Evolutionary conservation across 1,140 invertebrate genomes (phyloP).

Genomic region (Sycophila sp.): DNA sequence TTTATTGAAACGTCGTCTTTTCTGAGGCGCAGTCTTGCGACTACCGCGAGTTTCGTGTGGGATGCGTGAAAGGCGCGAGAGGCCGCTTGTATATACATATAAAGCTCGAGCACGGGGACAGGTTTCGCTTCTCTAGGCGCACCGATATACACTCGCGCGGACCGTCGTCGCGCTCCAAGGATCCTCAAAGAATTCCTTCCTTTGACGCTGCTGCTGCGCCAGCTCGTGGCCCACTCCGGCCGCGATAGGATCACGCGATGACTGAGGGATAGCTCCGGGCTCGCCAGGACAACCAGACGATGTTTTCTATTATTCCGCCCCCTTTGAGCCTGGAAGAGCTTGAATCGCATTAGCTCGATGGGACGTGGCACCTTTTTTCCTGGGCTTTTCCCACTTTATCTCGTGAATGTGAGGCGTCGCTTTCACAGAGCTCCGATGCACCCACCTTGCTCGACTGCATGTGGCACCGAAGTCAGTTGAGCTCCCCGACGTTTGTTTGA

Average conservation of each 20-base stretch:
- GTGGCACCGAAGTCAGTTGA: no score
- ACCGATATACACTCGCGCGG: no score
- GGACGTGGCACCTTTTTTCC: no score
- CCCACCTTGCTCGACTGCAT: no score
- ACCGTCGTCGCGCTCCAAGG: constrained; percentile 18
- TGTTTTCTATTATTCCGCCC: constrained; percentile 34
- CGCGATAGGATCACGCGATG: no score
- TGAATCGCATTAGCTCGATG: no score
- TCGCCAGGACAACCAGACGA: constrained; percentile 13
- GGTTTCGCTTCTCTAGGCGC: constrained; percentile 43
- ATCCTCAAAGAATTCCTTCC: constrained; percentile 11
- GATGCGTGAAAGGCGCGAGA: constrained; percentile 57
- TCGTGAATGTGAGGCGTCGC: no score
- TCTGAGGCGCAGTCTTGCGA: constrained; percentile 52
- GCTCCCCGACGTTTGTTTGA: no score
- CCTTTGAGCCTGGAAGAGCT: background rate
- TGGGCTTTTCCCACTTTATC: no score
- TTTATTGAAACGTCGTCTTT: no score
- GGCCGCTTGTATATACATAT: background rate
- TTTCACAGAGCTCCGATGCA: no score
- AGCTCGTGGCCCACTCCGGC: no score
- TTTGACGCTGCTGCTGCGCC: background rate
- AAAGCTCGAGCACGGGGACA: constrained; percentile 38
- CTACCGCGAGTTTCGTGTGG: constrained; percentile 47
- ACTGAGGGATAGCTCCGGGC: background rate